Conservation (phyloP, 1,140 invertebrate genomes). For the Latrodectus geometricus region DNA sequence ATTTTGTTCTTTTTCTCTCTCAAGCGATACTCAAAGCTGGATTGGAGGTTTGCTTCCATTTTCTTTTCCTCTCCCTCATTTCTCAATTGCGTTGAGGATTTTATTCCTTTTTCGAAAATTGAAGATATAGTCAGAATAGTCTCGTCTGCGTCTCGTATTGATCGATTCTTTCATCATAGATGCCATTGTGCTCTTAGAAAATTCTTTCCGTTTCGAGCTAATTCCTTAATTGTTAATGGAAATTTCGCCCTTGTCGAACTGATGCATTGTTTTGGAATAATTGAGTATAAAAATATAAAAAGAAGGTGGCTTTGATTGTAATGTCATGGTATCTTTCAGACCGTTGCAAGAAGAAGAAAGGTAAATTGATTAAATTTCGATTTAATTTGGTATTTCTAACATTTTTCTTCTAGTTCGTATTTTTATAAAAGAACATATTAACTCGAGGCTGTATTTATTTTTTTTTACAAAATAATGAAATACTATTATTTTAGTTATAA, state of each 20-base stretch:
- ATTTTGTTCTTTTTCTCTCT: neutral
- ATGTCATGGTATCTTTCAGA: neutral
- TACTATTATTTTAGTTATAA: too few species aligned
- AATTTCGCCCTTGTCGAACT: neutral
- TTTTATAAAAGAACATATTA: too few species aligned
- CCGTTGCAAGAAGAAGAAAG: too few species aligned
- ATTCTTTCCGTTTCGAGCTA: neutral
- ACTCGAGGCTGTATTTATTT: too few species aligned
- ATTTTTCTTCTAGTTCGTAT: too few species aligned
- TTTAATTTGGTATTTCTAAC: too few species aligned
- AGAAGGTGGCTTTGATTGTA: neutral
- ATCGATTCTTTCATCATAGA: conserved; percentile 12
- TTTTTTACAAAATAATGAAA: too few species aligned
- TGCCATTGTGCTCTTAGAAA: neutral
- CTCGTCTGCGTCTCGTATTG: conserved; percentile 43
- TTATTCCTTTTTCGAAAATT: conserved; percentile 33
- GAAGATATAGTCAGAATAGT: conserved; percentile 33
- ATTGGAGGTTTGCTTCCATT: neutral
- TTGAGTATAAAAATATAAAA: neutral
- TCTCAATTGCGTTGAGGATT: neutral
- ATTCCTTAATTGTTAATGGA: neutral
- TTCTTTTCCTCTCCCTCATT: neutral
- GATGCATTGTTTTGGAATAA: neutral
- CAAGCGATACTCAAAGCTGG: neutral
- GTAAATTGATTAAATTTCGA: too few species aligned